Evolutionary conservation across 2,888 invertebrate species (phyloP).

Genomic region (Sisyra terminalis): DNA sequence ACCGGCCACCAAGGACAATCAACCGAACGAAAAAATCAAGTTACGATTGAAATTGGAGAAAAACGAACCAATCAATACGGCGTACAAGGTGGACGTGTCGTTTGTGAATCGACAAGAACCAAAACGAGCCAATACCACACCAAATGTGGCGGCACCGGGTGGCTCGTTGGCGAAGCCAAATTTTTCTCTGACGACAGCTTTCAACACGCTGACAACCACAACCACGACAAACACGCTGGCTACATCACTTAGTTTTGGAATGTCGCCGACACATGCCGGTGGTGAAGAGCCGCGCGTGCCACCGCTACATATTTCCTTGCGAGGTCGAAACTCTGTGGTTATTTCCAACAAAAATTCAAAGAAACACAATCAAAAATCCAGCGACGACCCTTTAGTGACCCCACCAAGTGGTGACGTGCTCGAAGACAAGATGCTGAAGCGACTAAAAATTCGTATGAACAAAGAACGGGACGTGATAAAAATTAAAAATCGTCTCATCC

Average conservation of each 20-base stretch:
- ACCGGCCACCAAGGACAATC: conserved; percentile 11
- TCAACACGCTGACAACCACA: conserved; percentile 7
- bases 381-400: conserved; percentile 16
- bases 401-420: not conserved
- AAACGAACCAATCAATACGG: conserved; percentile 59
- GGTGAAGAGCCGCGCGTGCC: conserved; percentile 67
- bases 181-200: conserved; percentile 9
- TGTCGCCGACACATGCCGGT: conserved; percentile 9
- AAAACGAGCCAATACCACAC: conserved; percentile 20
- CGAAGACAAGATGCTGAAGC: conserved; percentile 18
- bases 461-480: conserved; percentile 17
- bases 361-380: conserved; percentile 42
- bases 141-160: conserved; percentile 30
- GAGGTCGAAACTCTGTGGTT: conserved; percentile 72
- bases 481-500: conserved; percentile 12
- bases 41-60: conserved; percentile 69
- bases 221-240: conserved; percentile 9
- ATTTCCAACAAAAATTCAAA: conserved; percentile 56
- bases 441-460: conserved; percentile 18
- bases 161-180: conserved; percentile 12
- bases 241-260: conserved; percentile 9
- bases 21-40: conserved; percentile 59
- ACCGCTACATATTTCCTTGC: conserved; percentile 71
- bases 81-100: conserved; percentile 67
- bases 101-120: conserved; percentile 44